These are phyloP conservation scores for Neolamprologus cancellatus DNA, from an alignment of 2,113 vertebrate genomes.

Conservation along the genomic window DNA sequence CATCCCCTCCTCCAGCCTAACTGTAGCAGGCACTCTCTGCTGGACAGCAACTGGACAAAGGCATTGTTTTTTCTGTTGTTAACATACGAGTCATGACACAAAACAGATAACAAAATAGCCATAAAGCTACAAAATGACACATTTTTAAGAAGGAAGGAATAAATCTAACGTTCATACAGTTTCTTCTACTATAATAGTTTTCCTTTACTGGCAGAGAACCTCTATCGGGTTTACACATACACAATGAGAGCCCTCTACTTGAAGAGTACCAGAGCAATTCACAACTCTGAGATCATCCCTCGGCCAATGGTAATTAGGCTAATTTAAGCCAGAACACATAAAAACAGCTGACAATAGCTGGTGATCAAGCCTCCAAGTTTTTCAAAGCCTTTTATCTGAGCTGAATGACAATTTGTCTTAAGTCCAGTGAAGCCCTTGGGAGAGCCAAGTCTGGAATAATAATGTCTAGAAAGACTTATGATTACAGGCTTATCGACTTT, in stretches of 20 bases:
- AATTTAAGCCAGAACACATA: conserved; percentile 23
- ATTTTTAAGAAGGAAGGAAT: background rate
- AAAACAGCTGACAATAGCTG: conserved; percentile 22
- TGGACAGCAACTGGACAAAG: conserved; percentile 51
- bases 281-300: background rate
- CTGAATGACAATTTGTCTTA: conserved; percentile 32
- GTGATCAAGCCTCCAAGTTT: conserved; percentile 32
- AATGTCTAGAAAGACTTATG: background rate
- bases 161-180: background rate
- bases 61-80: background rate
- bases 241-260: background rate
- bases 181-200: background rate
- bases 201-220: background rate
- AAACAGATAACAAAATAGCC: background rate
- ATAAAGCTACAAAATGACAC: background rate
- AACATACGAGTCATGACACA: background rate
- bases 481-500: background rate
- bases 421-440: background rate
- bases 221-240: background rate
- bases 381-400: conserved; percentile 15
- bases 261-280: conserved; percentile 9
- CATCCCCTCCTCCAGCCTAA: conserved; percentile 74
- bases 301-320: conserved; percentile 22
- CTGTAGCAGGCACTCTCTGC: conserved; percentile 44
- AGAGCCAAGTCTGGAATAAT: conserved; percentile 13